Base-by-base conservation (phyloP, 1,140 invertebrate species). In the Eciton burchellii region DNA sequence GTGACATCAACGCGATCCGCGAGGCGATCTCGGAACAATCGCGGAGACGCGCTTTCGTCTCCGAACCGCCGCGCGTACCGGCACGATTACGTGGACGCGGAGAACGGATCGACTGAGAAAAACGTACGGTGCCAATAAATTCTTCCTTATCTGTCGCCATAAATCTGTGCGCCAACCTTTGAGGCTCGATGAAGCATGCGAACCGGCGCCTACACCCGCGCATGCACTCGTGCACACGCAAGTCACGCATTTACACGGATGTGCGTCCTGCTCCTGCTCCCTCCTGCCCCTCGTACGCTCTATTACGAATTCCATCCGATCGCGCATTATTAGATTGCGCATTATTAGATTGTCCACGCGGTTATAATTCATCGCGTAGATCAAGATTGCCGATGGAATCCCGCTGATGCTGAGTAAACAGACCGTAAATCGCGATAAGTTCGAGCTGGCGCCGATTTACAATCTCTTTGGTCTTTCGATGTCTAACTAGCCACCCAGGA, bases 121-220 rank as follows among this genome's bases (percentile, higher is more conserved):
- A 76, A 57, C 54, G 35, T 57, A 56, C 54, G 59, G 59, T 88
- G 66, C 79, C 85, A 83, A 88, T 88, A 88, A 88, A 88, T 88
- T 82, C 43, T 43, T 54, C 5, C 43, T 88, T 87, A 87, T 88
- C 85, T 60, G 14, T 6, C 3, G n/a, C 56, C 83, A 79, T 88
- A 88, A 88, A 88, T 88, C 68, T 70, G 49, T 35, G 65, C 56
- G 12, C 52, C 66, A 29, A 45, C 59, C 85, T 88, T 88, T 88
- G 83, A 82, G 77, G n/a, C 56, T 85, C 87, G 83, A 82, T 35
- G 85, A 87, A 87, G 73, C 87, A 79, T 88, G 77, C 82, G 76
- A 71, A 43, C 45, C 74, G 54, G 49, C 59, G 41, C 62, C 52
- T 77, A 24, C 35, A 19, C 52, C n/a, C 49, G 63, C 43, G 63